A percentile compares a stretch with the other conserved stretches of the same genome.
Conservation (phyloP, 2,888 invertebrate genomes). For the Ophion slaviceki region DNA sequence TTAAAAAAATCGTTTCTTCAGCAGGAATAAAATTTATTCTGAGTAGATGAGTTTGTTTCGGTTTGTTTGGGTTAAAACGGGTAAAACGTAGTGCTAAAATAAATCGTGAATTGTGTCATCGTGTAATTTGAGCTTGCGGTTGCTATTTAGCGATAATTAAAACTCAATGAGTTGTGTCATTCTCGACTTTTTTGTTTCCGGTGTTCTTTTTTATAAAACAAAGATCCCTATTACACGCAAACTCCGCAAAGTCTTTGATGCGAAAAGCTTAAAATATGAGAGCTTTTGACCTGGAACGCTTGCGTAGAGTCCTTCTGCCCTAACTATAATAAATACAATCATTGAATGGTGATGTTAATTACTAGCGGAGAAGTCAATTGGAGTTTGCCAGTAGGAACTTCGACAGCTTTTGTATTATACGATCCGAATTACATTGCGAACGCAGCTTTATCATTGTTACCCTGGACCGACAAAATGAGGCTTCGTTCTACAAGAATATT, state of each 20-base stretch:
- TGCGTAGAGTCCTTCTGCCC: background rate
- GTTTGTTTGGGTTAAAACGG: too few species aligned
- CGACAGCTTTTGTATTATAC: constrained; percentile 19
- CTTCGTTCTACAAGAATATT: constrained; percentile 4
- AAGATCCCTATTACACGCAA: background rate
- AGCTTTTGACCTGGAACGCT: background rate
- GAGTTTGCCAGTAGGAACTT: constrained; percentile 15
- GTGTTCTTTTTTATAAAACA: background rate
- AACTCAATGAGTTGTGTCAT: background rate
- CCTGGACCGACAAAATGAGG: background rate
- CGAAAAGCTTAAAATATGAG: background rate
- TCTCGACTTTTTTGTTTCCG: background rate
- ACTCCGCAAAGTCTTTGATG: background rate
- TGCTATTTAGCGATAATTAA: background rate
- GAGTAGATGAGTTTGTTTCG: too few species aligned
- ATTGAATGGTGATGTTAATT: constrained; percentile 8
- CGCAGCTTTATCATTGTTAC: constrained; percentile 15
- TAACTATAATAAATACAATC: constrained; percentile 19
- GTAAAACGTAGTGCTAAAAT: too few species aligned
- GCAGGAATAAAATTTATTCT: too few species aligned
- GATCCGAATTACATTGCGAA: background rate
- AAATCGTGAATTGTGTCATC: too few species aligned
- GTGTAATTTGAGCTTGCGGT: too few species aligned
- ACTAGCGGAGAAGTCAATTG: constrained; percentile 9
- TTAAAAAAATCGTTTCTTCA: too few species aligned